Base-by-base conservation (phyloP, 2,113 vertebrate genomes). In the Cryptomyrus ogoouensis region DNA sequence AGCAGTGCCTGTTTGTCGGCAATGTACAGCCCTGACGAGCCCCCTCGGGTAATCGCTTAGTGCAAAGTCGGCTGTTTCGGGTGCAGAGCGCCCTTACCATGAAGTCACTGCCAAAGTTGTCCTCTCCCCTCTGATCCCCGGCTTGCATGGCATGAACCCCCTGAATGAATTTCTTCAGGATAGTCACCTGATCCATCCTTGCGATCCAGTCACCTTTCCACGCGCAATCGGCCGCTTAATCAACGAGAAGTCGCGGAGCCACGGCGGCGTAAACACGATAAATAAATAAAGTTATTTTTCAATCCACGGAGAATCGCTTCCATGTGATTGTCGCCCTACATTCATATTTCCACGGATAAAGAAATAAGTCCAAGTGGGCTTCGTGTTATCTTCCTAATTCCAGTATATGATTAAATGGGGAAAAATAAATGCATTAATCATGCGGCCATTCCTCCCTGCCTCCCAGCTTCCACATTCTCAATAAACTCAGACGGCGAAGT, bases 41-140 rank as follows among this genome's bases (percentile, higher is more conserved):
- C 42, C 83, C 83, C 83, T 12, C 19, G 80, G 39, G 44, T 84
- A 84, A 47, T 12, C 19, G 39, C 35, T 24, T 9, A 44, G 77
- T 39, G 42, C 77, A 13, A 44, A 47, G 46, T 10, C 46, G 84
- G 84, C 31, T 17, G 77, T 27, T 83, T 50, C 49, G 47, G 83
- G 35, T 89, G 88, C 42, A 70, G 52, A 86, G 58, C 21, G 47
- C 90, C 95, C 97, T 96, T 95, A 98, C 98, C 97, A 98, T 98
- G 94, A 99, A 99, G 97, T 98, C 98, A 92, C 96, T 96, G 93
- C 97, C 96, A 96, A 98, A 99, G 97, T 98, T 97, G 95, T 99
- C 98, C 95, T 98, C 97, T 94, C 97, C 98, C 90, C 96, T 97
- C 93, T 97, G 97, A 94, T 98, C 97, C 90, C 96, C 95, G 90